These are phyloP conservation scores for Notamacropus eugenii DNA, from an alignment of 2,797 vertebrate genomes.

Conservation along the genomic window DNA sequence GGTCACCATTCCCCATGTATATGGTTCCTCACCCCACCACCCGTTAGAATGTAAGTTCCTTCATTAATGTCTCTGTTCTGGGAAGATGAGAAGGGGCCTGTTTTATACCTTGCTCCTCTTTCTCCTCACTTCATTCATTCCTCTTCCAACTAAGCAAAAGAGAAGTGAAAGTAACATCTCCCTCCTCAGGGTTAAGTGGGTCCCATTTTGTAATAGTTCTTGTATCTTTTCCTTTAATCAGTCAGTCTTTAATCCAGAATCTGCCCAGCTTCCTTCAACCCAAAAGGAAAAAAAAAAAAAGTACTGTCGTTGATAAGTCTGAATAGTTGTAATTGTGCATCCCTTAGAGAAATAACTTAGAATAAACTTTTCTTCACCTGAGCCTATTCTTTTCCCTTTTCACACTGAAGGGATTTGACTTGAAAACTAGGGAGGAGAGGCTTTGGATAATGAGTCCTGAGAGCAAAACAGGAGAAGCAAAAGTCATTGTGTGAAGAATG, in stretches of 20 bases:
- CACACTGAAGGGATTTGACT: neutral
- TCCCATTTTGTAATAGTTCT: neutral
- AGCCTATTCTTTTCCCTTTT: constrained; percentile 37
- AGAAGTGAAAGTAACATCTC: neutral
- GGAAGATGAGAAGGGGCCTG: neutral
- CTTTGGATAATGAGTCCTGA: constrained; percentile 6
- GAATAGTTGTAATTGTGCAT: constrained; percentile 59
- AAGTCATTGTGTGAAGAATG: constrained; percentile 3
- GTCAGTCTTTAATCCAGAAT: neutral
- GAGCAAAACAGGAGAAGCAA: constrained; percentile 19
- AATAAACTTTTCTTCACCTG: constrained; percentile 50
- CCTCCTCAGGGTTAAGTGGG: neutral
- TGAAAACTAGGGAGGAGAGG: constrained; percentile 14
- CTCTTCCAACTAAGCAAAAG: neutral
- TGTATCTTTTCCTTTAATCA: neutral
- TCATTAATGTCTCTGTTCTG: neutral
- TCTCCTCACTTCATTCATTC: neutral
- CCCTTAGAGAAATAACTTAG: constrained; percentile 62
- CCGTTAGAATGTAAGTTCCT: neutral
- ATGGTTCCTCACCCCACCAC: neutral
- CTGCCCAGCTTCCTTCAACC: neutral
- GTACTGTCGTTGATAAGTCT: constrained; percentile 59
- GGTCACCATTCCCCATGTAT: neutral
- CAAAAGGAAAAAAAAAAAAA: neutral
- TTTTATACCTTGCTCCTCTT: neutral